phyloP scores from a whole-genome alignment of 1,140 invertebrate genomes.

The Drosophila funebris region DNA sequence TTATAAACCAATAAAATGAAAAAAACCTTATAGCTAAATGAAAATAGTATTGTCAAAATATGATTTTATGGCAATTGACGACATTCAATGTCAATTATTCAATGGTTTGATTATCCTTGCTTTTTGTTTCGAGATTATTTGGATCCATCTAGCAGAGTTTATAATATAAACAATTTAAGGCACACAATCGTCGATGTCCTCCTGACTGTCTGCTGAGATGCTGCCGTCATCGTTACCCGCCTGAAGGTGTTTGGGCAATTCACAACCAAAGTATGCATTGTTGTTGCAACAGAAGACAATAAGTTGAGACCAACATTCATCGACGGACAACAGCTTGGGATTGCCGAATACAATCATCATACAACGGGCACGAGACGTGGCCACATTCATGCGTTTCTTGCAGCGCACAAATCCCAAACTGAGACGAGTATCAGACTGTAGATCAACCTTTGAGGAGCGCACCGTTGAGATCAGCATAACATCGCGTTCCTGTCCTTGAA shows the following conservation, averaged over 20 bases:
- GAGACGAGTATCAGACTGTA: conserved; percentile 86
- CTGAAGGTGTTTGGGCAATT: conserved; percentile 83
- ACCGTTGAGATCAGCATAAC: conserved; percentile 95
- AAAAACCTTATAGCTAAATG: too few relatives aligned
- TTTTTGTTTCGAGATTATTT: too few relatives aligned
- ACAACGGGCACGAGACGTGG: conserved; percentile 92
- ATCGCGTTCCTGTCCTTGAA: conserved; percentile 94
- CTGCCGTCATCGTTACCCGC: not conserved
- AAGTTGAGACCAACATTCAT: conserved; percentile 89
- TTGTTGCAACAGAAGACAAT: conserved; percentile 87
- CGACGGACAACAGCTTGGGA: conserved; percentile 89
- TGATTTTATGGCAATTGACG: too few relatives aligned
- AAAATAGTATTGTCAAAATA: too few relatives aligned
- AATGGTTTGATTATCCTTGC: too few relatives aligned
- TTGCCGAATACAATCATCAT: conserved; percentile 93
- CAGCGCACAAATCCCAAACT: conserved; percentile 90
- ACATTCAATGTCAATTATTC: too few relatives aligned
- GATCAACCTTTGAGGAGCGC: conserved; percentile 85
- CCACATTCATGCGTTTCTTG: conserved; percentile 93
- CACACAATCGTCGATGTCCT: not conserved
- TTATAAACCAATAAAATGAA: too few relatives aligned
- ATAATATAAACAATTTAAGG: too few relatives aligned
- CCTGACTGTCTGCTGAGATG: not conserved
- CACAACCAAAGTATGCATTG: conserved; percentile 88
- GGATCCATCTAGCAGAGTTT: too few relatives aligned